Base-by-base conservation (phyloP, 64 coral and sea anemone species). In the Porites lutea region DNA sequence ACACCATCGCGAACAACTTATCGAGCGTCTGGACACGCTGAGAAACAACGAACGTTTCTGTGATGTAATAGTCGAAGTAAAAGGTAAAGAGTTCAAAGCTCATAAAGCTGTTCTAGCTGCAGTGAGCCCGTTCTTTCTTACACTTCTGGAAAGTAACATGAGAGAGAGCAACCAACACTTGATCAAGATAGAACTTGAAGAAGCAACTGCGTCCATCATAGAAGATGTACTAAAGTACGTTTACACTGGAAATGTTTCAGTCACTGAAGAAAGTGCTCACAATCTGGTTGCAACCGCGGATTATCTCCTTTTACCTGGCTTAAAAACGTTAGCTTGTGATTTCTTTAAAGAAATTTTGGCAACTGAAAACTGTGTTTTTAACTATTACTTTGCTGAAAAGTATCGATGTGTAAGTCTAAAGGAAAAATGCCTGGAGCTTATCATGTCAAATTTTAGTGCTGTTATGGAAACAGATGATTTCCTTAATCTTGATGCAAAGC, bases 381-480 rank as follows among this genome's bases (percentile, higher is more conserved):
- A 14, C 52, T 60, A 79, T 6, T 79, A 59, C 27, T 79, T 79
- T 79, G 52, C 53, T 4, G 77, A 79, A 3, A 79, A 79, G 10
- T 79, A 79, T 37, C 77, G 16, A 7, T 79, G 77, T 5, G 8
- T 45, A 0, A 54, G 14, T 1, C 27, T 79, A 54, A 79, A 1
- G 7, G 53, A 59, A 37, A 13, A 79, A 79, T 8, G 52, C 10
- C 3, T 49, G 3, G 9, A 59, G 11, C 13, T 59, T 18, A 37
- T 79, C 13, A 37, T 59, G 0, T 27, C n/a, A 59, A 21, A 79
- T 60, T 79, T 79, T 4, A 61, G 8, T 43, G 9, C 18, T 43
- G 77, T 79, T 13, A 79, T 79, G 54, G 9, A 79, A 79, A 79
- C 77, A 60, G 54, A 21, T 59, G 77, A 60, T 59, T 79, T 79